A percentile compares a stretch with the other conserved stretches of the same genome.
phyloP scores from a whole-genome alignment of 2,888 invertebrate species.

The Melanostoma scalare region DNA sequence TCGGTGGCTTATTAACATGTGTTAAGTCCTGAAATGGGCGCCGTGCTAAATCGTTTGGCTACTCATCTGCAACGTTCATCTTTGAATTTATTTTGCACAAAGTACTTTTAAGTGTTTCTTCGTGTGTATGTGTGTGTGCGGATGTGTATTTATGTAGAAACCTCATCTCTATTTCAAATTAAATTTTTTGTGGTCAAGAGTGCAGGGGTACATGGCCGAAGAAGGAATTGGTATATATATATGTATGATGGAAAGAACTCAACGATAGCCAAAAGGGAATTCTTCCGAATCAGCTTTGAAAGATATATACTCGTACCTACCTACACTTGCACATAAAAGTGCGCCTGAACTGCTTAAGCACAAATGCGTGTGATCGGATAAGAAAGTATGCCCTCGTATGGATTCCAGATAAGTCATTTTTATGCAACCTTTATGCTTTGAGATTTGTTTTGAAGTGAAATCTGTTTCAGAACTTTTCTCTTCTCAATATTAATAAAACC shows the following conservation, averaged over 20 bases:
- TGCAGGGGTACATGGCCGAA: not conserved
- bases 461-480: not conserved
- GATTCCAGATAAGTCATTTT: conserved; percentile 48
- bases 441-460: conserved; percentile 36
- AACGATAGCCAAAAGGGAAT: conserved; percentile 65
- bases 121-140: not conserved
- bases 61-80: conserved; percentile 69
- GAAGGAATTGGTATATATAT: not conserved
- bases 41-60: conserved; percentile 72
- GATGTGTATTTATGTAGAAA: conserved; percentile 9
- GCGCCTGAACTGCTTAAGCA: conserved; percentile 25
- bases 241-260: conserved; percentile 39
- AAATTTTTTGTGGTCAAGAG: conserved; percentile 31
- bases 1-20: conserved; percentile 73
- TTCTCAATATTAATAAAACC: too few species aligned
- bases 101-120: not conserved
- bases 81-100: conserved; percentile 28
- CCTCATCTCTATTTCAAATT: conserved; percentile 50
- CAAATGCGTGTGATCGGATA: conserved; percentile 61
- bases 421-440: conserved; percentile 46
- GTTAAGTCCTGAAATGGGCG: conserved; percentile 73
- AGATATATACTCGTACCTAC: conserved; percentile 30
- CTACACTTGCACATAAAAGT: too few species aligned
- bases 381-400: conserved; percentile 30
- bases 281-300: conserved; percentile 56